Evolutionary conservation across 2,113 vertebrate genomes (phyloP).

Genomic region (Embiotoca jacksoni): DNA sequence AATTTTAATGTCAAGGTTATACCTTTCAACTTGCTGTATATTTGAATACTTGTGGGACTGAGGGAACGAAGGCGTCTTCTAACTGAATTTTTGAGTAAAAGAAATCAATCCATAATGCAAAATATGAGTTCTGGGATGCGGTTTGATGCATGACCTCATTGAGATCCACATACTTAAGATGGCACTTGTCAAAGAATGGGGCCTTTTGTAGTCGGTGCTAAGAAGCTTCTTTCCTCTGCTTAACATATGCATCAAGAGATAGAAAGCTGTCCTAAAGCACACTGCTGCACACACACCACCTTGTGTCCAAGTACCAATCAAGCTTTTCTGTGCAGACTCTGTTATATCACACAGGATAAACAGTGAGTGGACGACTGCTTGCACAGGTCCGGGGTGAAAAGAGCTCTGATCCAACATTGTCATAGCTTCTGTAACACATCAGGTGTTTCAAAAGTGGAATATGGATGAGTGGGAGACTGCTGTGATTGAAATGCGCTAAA

Average conservation of each 20-base stretch:
- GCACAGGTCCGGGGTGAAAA: slow-evolving; percentile 29
- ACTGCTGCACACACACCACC: not conserved
- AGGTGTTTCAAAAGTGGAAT: slow-evolving; percentile 61
- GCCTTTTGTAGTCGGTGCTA: slow-evolving; percentile 13
- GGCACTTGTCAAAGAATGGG: slow-evolving; percentile 27
- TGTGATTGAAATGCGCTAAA: slow-evolving; percentile 66
- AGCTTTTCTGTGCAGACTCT: not conserved
- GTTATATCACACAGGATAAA: slow-evolving; percentile 34
- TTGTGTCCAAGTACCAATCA: slow-evolving; percentile 14
- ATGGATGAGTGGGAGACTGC: slow-evolving; percentile 64
- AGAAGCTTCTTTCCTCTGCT: slow-evolving; percentile 23
- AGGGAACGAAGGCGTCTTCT: slow-evolving; percentile 31
- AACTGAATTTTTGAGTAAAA: slow-evolving; percentile 38
- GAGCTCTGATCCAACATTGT: slow-evolving; percentile 38
- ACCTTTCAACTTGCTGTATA: slow-evolving; percentile 16
- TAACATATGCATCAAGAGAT: slow-evolving; percentile 16
- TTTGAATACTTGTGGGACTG: slow-evolving; percentile 9
- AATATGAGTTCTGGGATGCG: slow-evolving; percentile 17
- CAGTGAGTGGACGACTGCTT: slow-evolving; percentile 21
- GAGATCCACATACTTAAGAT: slow-evolving; percentile 31
- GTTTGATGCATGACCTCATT: slow-evolving; percentile 52
- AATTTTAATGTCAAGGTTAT: slow-evolving; percentile 49
- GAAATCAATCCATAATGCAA: slow-evolving; percentile 44
- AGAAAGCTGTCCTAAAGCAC: slow-evolving; percentile 8
- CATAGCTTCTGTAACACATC: slow-evolving; percentile 34